Conservation (phyloP, 2,797 vertebrate genomes). For the Vespertilio murinus region DNA sequence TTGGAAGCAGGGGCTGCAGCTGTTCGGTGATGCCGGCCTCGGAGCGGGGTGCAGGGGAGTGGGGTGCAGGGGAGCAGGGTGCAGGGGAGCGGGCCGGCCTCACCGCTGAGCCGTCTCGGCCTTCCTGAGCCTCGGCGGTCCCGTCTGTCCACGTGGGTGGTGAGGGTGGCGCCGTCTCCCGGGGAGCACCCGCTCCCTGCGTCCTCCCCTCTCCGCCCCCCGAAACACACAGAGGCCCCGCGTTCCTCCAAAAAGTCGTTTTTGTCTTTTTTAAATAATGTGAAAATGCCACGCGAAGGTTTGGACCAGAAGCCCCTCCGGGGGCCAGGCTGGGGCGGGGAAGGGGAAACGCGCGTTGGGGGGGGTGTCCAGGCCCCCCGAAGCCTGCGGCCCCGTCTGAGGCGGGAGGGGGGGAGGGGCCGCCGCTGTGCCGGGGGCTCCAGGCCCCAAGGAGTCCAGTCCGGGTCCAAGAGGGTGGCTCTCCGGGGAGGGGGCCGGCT, state of each 20-base stretch:
- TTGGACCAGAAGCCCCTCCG: constrained; percentile 67
- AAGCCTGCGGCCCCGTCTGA: constrained; percentile 60
- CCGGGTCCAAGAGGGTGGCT: constrained; percentile 63
- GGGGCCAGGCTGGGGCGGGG: constrained; percentile 40
- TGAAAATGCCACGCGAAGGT: constrained; percentile 79
- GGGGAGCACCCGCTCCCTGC: neutral
- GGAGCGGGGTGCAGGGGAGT: neutral
- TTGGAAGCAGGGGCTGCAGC: neutral
- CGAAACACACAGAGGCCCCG: constrained; percentile 52
- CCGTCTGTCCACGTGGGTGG: rapidly evolving
- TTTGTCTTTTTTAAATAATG: constrained; percentile 82
- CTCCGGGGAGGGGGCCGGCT: constrained; percentile 13
- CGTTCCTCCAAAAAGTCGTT: constrained; percentile 78
- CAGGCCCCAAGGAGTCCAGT: constrained; percentile 71
- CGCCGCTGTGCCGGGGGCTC: constrained; percentile 68
- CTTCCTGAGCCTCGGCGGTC: neutral
- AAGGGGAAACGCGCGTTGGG: constrained; percentile 29
- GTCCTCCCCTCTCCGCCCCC: neutral
- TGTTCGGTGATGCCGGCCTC: rapidly evolving
- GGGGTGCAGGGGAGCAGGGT: too few relatives aligned
- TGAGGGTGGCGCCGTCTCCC: neutral
- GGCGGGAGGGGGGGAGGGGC: constrained; percentile 3
- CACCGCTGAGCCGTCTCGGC: rapidly evolving
- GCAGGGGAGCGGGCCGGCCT: rapidly evolving
- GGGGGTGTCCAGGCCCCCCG: constrained; percentile 49